Percentiles rank a stretch among this genome's conserved stretches.
Evolutionary conservation across 2,797 vertebrate genomes (phyloP).

Genomic region (Triplophysa bombifrons): DNA sequence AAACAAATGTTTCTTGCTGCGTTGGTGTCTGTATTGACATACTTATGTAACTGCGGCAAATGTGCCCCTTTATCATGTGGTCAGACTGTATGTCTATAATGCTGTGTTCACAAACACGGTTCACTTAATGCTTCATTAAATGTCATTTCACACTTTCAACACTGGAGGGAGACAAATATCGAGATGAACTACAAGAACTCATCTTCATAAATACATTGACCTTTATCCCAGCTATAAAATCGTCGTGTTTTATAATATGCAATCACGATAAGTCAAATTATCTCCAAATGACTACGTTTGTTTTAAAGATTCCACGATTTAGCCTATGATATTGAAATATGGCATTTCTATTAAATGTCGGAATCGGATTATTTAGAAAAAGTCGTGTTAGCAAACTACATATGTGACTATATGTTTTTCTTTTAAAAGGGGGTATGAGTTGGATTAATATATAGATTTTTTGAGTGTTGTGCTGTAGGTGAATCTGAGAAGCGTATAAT

Average conservation of each 20-base stretch:
- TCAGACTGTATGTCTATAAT: background rate
- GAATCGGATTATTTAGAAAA: background rate
- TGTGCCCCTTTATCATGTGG: background rate
- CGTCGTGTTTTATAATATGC: background rate
- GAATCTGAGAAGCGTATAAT: background rate
- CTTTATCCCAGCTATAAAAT: background rate
- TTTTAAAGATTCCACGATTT: background rate
- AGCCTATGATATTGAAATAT: background rate
- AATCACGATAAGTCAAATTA: no score
- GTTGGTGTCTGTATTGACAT: no score
- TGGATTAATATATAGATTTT: no score
- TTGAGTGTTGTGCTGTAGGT: background rate
- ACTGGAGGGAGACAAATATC: conserved; percentile 12
- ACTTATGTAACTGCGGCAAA: background rate
- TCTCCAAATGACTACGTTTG: background rate
- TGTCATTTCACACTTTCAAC: background rate
- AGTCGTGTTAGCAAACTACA: no score
- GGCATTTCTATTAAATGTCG: background rate
- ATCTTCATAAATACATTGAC: background rate
- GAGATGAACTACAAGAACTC: background rate
- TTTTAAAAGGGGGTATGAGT: no score
- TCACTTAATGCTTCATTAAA: background rate
- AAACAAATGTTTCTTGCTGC: no score
- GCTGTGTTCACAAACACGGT: background rate
- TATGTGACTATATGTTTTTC: no score